Evolutionary conservation across 1,140 invertebrate genomes (phyloP).

Genomic region (Oedothorax gibbosus): DNA sequence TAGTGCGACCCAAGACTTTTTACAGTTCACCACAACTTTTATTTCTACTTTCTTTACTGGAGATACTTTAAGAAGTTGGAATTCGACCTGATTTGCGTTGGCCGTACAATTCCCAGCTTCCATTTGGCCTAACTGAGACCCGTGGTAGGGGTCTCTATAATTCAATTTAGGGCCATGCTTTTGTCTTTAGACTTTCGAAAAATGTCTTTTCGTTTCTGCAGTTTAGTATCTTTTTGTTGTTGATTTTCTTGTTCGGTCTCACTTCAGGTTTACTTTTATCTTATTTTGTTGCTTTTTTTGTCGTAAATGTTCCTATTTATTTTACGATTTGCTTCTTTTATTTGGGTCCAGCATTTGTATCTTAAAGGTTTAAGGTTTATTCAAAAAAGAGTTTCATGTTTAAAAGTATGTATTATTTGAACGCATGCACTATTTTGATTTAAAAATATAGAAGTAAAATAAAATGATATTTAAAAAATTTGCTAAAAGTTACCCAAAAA

Average conservation of each 20-base stretch:
- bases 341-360: neutral
- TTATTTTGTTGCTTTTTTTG: neutral
- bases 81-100: constrained; percentile 51
- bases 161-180: constrained; percentile 50
- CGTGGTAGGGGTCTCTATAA: constrained; percentile 27
- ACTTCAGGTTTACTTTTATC: constrained; percentile 40
- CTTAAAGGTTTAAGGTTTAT: neutral
- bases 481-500: neutral
- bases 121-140: constrained; percentile 38
- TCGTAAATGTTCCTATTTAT: neutral
- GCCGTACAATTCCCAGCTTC: constrained; percentile 28
- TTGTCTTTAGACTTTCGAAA: constrained; percentile 43
- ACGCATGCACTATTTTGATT: neutral
- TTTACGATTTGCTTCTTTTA: constrained; percentile 4
- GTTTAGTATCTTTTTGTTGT: constrained; percentile 17
- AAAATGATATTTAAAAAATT: neutral
- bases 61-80: constrained; percentile 27
- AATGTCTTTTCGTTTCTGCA: constrained; percentile 41
- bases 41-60: constrained; percentile 3
- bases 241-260: constrained; percentile 17
- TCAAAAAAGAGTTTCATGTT: neutral
- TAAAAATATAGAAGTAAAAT: neutral
- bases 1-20: constrained; percentile 5
- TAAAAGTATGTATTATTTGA: too few species aligned
- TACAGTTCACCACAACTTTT: constrained; percentile 17